phyloP scores from a whole-genome alignment of 1,140 invertebrate genomes.

The Drosophila baimaii region DNA sequence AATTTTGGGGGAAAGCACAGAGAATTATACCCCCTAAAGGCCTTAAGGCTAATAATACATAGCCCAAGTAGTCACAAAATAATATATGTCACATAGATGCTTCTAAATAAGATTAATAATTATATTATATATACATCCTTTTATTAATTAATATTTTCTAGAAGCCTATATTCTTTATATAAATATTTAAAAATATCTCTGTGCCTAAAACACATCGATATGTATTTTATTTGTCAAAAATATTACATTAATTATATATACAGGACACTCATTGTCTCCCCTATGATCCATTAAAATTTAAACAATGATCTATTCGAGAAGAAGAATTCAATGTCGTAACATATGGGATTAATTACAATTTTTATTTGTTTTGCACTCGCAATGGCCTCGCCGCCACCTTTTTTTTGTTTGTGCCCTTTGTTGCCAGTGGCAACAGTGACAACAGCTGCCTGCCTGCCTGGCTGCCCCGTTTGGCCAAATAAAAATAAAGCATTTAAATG shows the following conservation, averaged over 20 bases:
- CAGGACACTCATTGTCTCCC: background rate
- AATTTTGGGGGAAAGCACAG: background rate
- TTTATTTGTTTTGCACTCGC: conserved; percentile 51
- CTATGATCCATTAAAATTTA: background rate
- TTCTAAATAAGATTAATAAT: too few species aligned
- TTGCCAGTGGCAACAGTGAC: conserved; percentile 21
- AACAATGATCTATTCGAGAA: conserved; percentile 5
- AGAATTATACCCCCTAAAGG: too few species aligned
- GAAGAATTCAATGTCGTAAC: conserved; percentile 35
- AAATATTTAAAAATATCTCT: too few species aligned
- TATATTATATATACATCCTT: too few species aligned
- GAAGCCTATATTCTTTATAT: too few species aligned
- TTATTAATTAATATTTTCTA: too few species aligned
- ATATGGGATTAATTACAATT: conserved; percentile 59
- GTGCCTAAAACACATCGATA: too few species aligned
- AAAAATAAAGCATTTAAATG: conserved; percentile 74
- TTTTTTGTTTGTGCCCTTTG: conserved; percentile 35
- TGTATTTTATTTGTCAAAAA: too few species aligned
- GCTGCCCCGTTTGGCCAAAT: conserved; percentile 42
- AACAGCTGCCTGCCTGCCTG: conserved; percentile 47
- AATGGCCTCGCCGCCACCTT: conserved; percentile 18
- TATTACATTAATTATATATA: background rate
- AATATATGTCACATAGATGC: too few species aligned
- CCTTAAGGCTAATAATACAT: too few species aligned
- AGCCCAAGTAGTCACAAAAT: too few species aligned